These are phyloP conservation scores for Gymnoscopelus microlampas DNA, from an alignment of 2,797 vertebrate species.

Conservation along the genomic window DNA sequence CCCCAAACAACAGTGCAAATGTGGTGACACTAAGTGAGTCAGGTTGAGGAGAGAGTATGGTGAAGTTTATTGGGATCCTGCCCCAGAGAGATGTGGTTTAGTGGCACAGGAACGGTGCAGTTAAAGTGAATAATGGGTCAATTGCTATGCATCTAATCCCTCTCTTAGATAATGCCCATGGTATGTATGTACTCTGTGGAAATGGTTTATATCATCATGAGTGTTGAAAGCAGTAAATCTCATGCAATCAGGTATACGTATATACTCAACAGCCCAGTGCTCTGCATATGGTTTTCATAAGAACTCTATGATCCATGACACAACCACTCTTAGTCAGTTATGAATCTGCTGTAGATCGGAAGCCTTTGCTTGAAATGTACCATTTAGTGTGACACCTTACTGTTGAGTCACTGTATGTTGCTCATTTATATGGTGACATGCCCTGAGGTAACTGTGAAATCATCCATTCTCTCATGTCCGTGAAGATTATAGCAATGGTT, in stretches of 20 bases:
- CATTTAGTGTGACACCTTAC: no score
- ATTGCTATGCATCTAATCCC: constrained; percentile 48
- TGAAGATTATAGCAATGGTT: no score
- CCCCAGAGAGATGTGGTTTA: constrained; percentile 47
- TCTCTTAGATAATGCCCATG: constrained; percentile 47
- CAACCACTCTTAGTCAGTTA: not conserved
- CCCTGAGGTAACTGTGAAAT: no score
- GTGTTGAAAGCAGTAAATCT: constrained; percentile 46
- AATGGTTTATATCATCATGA: constrained; percentile 41
- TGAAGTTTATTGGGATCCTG: constrained; percentile 30
- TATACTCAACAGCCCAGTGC: constrained; percentile 22
- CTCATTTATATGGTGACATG: no score
- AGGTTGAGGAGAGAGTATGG: constrained; percentile 31
- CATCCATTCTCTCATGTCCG: no score
- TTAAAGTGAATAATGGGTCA: constrained; percentile 59
- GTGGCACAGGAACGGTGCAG: constrained; percentile 27
- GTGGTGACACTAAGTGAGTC: constrained; percentile 3
- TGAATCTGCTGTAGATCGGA: not conserved
- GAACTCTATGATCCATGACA: constrained; percentile 7
- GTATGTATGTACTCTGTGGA: constrained; percentile 51
- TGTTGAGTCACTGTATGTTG: no score
- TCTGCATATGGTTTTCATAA: constrained; percentile 47
- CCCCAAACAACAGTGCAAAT: constrained; percentile 20
- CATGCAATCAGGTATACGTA: constrained; percentile 34
- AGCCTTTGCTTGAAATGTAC: not conserved